These are phyloP conservation scores for Planococcus citri DNA, from an alignment of 1,140 invertebrate genomes.

Conservation along the genomic window DNA sequence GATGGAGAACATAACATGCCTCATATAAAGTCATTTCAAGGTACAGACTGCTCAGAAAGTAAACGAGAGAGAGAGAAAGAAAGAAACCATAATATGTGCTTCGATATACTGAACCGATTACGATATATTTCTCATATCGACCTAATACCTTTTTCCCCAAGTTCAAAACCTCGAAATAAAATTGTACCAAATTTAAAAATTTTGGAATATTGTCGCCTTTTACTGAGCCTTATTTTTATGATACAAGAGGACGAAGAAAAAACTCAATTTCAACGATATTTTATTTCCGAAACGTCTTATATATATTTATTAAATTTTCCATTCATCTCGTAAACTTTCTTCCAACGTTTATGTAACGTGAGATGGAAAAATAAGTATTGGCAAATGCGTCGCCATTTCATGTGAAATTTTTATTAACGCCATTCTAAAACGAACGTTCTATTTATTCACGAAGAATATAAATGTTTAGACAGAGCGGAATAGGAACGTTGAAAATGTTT, in stretches of 20 bases:
- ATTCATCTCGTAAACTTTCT: slow-evolving; percentile 14
- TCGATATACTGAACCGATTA: too few species aligned
- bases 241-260: neutral
- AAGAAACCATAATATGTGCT: too few species aligned
- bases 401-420: slow-evolving; percentile 15
- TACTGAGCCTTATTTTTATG: too few species aligned
- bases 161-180: too few species aligned
- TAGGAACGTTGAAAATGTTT: slow-evolving; percentile 11
- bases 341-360: slow-evolving; percentile 17
- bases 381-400: slow-evolving; percentile 5
- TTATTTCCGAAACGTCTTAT: slow-evolving; percentile 5
- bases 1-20: slow-evolving; percentile 13
- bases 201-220: neutral
- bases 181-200: too few species aligned
- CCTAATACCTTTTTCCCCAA: too few species aligned
- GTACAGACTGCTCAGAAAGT: neutral
- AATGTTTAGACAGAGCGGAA: slow-evolving; percentile 13
- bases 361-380: slow-evolving; percentile 12
- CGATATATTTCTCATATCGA: too few species aligned
- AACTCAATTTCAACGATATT: neutral
- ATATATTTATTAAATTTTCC: slow-evolving; percentile 19
- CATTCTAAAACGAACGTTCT: slow-evolving; percentile 17
- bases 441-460: slow-evolving; percentile 19
- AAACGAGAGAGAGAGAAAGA: neutral
- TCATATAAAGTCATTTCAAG: slow-evolving; percentile 17